phyloP scores from a whole-genome alignment of 2,797 vertebrate species.

The Iguana delicatissima region DNA sequence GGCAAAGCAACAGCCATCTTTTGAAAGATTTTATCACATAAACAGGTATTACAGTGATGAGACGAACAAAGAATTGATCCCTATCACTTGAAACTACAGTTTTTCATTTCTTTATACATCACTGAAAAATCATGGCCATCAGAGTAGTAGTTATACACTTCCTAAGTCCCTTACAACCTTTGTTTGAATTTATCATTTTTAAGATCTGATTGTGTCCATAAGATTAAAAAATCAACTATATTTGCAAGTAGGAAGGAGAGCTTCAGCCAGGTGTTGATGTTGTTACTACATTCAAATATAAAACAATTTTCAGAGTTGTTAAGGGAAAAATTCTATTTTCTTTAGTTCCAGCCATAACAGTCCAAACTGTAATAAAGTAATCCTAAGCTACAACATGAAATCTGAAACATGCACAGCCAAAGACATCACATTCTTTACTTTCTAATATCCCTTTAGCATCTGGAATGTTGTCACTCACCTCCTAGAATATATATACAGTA shows the following conservation, averaged over 20 bases:
- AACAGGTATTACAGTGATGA: conserved; percentile 9
- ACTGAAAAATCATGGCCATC: conserved; percentile 5
- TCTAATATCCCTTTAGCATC: background rate
- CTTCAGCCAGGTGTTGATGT: background rate
- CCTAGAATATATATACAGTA: background rate
- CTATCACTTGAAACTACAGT: conserved; percentile 2
- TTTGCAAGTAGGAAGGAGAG: background rate
- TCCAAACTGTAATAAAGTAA: conserved; percentile 11
- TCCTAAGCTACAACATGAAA: background rate
- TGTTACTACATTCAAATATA: conserved; percentile 13
- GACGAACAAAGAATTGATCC: background rate
- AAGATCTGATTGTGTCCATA: conserved; percentile 13
- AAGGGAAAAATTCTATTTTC: background rate
- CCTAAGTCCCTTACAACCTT: background rate
- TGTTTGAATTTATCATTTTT: background rate
- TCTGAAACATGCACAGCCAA: background rate
- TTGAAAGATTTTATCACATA: conserved; percentile 29
- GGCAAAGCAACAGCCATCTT: background rate
- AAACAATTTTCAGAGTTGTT: background rate
- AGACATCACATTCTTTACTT: background rate
- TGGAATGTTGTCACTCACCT: fast-evolving
- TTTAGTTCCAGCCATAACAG: conserved; percentile 33
- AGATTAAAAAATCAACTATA: conserved; percentile 16
- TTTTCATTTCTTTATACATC: background rate
- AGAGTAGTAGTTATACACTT: background rate